Percentiles rank a stretch among this genome's conserved stretches.
phyloP scores from a whole-genome alignment of 1,140 invertebrate species.

The Drosophila pallidifrons region DNA sequence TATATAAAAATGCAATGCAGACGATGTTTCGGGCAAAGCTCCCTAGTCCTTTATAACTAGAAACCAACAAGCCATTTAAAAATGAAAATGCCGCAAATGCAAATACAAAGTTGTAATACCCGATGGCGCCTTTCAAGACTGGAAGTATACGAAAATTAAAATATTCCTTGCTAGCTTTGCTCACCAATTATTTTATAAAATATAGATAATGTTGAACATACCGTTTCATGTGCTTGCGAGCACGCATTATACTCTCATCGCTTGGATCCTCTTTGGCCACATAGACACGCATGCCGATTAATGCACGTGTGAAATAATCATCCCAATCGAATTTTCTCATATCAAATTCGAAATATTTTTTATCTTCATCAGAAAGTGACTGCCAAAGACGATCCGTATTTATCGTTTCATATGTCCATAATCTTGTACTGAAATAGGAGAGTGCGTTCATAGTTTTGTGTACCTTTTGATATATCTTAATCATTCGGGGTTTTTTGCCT shows the following conservation, averaged over 20 bases:
- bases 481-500: conserved; percentile 85
- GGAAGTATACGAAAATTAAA: background rate
- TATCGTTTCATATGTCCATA: conserved; percentile 89
- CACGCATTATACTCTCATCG: conserved; percentile 85
- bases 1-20: no score
- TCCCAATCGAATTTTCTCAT: conserved; percentile 89
- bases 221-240: background rate
- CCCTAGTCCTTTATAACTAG: background rate
- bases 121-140: conserved; percentile 21
- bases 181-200: no score
- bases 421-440: conserved; percentile 88
- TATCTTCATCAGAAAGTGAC: conserved; percentile 87
- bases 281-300: conserved; percentile 88
- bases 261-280: conserved; percentile 89
- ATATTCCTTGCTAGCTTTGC: background rate
- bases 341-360: conserved; percentile 88
- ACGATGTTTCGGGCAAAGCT: no score
- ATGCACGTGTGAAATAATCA: conserved; percentile 86
- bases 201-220: background rate
- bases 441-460: conserved; percentile 88
- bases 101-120: conserved; percentile 1
- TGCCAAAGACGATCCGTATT: conserved; percentile 88
- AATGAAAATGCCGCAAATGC: background rate
- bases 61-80: background rate
- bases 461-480: conserved; percentile 89